Conservation (phyloP, 2,888 invertebrate genomes). For the Spodoptera exigua region DNA sequence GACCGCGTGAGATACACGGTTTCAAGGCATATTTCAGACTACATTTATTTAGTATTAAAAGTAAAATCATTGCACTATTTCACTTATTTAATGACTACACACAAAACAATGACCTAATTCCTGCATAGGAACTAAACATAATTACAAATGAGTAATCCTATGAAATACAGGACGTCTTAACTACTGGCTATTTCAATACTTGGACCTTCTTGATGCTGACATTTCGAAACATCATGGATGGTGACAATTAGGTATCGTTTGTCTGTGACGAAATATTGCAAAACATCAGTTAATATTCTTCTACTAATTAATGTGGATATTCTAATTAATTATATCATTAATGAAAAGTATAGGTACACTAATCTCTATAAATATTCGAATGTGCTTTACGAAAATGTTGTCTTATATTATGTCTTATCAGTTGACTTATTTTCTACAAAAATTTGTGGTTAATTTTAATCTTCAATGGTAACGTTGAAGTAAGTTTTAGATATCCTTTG, state of each 20-base stretch:
- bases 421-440: too few species aligned
- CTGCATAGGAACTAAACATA: neutral
- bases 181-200: conserved; percentile 7
- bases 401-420: too few species aligned
- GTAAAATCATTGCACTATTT: neutral
- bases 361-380: too few species aligned
- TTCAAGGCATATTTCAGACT: too few species aligned
- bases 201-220: conserved; percentile 2
- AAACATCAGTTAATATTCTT: neutral
- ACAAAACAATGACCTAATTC: conserved; percentile 4
- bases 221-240: conserved; percentile 17
- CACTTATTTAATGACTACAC: neutral
- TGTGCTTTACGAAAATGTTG: too few species aligned
- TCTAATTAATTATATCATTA: too few species aligned
- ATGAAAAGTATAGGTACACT: too few species aligned
- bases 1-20: too few species aligned
- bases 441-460: too few species aligned
- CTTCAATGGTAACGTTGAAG: too few species aligned
- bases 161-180: conserved; percentile 24
- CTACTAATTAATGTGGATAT: too few species aligned
- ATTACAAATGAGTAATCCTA: conserved; percentile 16
- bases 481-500: too few species aligned
- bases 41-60: conserved; percentile 4
- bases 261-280: conserved; percentile 1
- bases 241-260: conserved; percentile 3